Evolutionary conservation across 53 echinoderm and acorn worm species (phyloP).

Genomic region (Luidia sarsii): DNA sequence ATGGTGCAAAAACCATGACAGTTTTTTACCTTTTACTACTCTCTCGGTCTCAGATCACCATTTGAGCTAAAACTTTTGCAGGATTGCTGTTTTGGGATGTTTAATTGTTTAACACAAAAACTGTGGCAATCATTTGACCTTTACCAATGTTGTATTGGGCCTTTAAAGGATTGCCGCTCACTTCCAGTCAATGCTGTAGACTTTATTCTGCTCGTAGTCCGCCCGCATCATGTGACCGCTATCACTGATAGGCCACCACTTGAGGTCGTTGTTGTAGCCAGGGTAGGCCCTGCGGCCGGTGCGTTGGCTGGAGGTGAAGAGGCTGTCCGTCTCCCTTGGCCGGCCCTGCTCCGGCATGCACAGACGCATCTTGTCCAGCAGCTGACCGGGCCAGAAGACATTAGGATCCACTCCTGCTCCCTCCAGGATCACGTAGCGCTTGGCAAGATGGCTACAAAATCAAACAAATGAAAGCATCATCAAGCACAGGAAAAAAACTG

Average conservation of each 20-base stretch:
- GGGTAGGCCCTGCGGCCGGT: constrained; percentile 60
- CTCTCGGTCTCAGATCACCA: too few species aligned
- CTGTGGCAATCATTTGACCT: too few species aligned
- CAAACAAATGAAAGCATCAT: too few species aligned
- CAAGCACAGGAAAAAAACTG: too few species aligned
- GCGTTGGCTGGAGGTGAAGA: constrained; percentile 60
- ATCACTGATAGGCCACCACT: constrained; percentile 82
- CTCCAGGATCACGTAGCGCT: constrained; percentile 76
- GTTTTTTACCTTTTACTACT: too few species aligned
- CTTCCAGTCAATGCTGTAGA: constrained; percentile 69
- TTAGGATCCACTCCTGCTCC: constrained; percentile 66
- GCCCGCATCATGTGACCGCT: constrained; percentile 69
- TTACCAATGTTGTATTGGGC: too few species aligned
- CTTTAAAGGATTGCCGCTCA: too few species aligned
- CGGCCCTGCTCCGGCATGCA: constrained; percentile 68
- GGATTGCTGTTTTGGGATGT: too few species aligned
- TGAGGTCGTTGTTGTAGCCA: constrained; percentile 71
- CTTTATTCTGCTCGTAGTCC: constrained; percentile 64
- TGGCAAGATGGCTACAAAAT: constrained; percentile 78
- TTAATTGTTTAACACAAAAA: too few species aligned
- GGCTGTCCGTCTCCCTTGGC: constrained; percentile 43
- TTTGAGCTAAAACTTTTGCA: too few species aligned
- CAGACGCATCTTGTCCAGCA: constrained; percentile 84
- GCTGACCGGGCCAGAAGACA: constrained; percentile 87
- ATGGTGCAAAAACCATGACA: too few species aligned